A percentile compares a stretch with the other conserved stretches of the same genome.
Evolutionary conservation across 2,888 invertebrate genomes (phyloP).

Genomic region (Iphiclides podalirius): DNA sequence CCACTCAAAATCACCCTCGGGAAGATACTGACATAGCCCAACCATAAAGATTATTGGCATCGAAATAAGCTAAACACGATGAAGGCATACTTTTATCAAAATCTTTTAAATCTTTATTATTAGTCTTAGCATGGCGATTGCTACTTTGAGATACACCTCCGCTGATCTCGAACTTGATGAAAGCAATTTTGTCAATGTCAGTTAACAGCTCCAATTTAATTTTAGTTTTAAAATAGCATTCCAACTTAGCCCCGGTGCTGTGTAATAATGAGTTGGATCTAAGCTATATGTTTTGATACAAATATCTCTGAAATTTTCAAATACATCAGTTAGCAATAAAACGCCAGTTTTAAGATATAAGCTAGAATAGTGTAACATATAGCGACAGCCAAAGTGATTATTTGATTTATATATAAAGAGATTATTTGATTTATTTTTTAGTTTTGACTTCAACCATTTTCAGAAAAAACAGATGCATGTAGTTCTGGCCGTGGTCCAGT

Average conservation of each 20-base stretch:
- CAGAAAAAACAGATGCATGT: too few species aligned
- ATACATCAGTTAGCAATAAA: constrained; percentile 39
- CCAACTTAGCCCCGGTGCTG: constrained; percentile 34
- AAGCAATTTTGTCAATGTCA: constrained; percentile 27
- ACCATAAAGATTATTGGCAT: constrained; percentile 46
- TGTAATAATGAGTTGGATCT: constrained; percentile 32
- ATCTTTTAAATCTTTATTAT: constrained; percentile 33
- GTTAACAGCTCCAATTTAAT: constrained; percentile 28
- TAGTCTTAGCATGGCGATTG: constrained; percentile 38
- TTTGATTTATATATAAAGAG: too few species aligned
- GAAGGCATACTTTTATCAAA: constrained; percentile 11
- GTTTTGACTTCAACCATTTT: too few species aligned
- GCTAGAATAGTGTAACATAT: too few species aligned
- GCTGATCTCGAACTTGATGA: constrained; percentile 1
- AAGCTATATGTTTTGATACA: constrained; percentile 34
- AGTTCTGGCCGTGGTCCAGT: too few species aligned
- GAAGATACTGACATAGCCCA: constrained; percentile 43
- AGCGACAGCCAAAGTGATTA: too few species aligned
- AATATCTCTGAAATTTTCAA: constrained; percentile 42
- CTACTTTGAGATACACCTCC: constrained; percentile 24
- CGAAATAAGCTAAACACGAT: constrained; percentile 39
- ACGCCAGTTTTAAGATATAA: constrained; percentile 42
- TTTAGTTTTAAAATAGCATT: constrained; percentile 32
- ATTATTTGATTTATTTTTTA: too few species aligned
- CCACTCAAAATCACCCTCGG: constrained; percentile 36